These are phyloP conservation scores for Clamator glandarius DNA, from an alignment of 2,797 vertebrate genomes.

Conservation along the genomic window DNA sequence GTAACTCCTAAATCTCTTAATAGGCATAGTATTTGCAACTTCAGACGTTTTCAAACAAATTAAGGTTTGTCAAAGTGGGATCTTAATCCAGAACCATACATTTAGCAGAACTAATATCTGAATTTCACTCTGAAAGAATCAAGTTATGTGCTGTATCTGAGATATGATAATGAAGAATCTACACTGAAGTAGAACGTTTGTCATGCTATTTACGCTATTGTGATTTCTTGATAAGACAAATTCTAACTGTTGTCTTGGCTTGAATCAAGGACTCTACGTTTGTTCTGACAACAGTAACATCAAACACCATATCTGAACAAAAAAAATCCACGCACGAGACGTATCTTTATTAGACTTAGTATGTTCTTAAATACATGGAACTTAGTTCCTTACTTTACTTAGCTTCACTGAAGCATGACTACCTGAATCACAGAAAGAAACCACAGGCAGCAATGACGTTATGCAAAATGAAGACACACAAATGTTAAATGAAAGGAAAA, in stretches of 20 bases:
- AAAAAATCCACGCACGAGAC: background rate
- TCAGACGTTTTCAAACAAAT: background rate
- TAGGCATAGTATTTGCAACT: background rate
- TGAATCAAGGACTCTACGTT: background rate
- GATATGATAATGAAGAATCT: background rate
- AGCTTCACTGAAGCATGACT: background rate
- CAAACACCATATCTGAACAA: background rate
- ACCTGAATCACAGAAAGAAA: background rate
- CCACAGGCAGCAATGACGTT: background rate
- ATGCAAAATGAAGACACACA: background rate
- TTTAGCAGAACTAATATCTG: background rate
- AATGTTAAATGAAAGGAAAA: background rate
- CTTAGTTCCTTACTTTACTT: background rate
- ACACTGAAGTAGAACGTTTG: background rate
- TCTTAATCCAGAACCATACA: background rate
- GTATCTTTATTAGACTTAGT: background rate
- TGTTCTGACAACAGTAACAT: background rate
- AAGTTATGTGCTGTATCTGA: background rate
- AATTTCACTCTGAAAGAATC: background rate
- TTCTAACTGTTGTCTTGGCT: background rate
- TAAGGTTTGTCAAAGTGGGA: background rate
- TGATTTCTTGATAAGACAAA: background rate
- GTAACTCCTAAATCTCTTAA: background rate
- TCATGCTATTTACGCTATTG: background rate
- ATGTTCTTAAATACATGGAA: background rate